A percentile compares a stretch with the other conserved stretches of the same genome.
phyloP scores from a whole-genome alignment of 2,888 invertebrate genomes.

The Antheraea assamensis region DNA sequence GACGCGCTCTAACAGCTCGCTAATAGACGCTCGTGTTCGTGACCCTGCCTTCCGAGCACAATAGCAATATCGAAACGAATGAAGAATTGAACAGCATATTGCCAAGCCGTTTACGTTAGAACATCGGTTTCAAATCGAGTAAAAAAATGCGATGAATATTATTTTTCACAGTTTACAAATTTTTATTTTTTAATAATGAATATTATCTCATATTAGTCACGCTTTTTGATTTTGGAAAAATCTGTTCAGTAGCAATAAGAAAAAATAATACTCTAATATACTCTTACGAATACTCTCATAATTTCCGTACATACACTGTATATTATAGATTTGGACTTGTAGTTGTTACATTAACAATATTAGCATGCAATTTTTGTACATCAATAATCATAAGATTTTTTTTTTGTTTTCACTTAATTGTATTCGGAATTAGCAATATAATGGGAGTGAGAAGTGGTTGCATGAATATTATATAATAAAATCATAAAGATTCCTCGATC shows the following conservation, averaged over 20 bases:
- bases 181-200: neutral
- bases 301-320: too few relatives aligned
- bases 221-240: neutral
- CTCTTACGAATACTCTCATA: too few relatives aligned
- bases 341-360: too few relatives aligned
- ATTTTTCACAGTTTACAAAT: neutral
- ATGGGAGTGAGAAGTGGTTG: too few relatives aligned
- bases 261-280: too few relatives aligned
- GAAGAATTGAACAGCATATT: conserved; percentile 16
- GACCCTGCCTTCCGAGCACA: conserved; percentile 62
- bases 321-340: too few relatives aligned
- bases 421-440: too few relatives aligned
- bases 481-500: too few relatives aligned
- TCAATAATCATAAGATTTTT: too few relatives aligned
- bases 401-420: too few relatives aligned
- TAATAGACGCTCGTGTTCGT: conserved; percentile 75
- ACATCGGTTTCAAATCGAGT: neutral
- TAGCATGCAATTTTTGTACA: too few relatives aligned
- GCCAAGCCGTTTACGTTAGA: conserved; percentile 14
- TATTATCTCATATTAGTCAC: neutral
- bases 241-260: neutral
- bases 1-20: conserved; percentile 72
- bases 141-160: neutral
- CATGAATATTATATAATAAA: too few relatives aligned
- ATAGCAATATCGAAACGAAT: conserved; percentile 38